Percentiles rank a stretch among this genome's conserved stretches.
Conservation (phyloP, 2,797 vertebrate genomes). For the Nannoperca obscura region DNA sequence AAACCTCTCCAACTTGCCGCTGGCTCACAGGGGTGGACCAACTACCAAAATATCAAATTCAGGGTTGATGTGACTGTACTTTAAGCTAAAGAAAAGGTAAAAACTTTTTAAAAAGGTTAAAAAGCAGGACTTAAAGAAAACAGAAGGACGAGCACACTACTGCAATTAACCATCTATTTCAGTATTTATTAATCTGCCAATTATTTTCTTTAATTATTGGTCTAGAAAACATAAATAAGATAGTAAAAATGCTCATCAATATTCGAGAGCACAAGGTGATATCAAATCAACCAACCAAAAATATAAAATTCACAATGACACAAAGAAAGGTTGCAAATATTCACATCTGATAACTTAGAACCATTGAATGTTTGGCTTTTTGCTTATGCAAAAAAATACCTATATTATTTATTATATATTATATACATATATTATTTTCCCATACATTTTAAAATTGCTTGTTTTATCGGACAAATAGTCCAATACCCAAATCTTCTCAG, state of each 20-base stretch:
- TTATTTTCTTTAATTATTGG: neutral
- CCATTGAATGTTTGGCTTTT: neutral
- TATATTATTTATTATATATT: no score
- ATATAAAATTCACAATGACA: neutral
- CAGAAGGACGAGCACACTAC: neutral
- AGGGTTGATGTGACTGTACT: neutral
- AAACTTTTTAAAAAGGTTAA: no score
- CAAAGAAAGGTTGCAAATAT: neutral
- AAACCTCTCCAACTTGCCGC: conserved; percentile 36
- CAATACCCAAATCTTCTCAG: neutral
- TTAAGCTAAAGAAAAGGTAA: no score
- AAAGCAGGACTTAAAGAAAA: conserved; percentile 1
- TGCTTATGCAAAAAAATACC: no score
- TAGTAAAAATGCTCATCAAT: neutral
- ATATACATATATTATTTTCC: no score
- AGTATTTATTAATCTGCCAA: neutral
- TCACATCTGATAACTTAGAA: neutral
- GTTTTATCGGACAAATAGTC: neutral
- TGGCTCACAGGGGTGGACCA: neutral
- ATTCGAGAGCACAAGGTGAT: neutral
- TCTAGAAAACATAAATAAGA: neutral
- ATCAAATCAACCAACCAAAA: neutral
- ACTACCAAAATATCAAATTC: conserved; percentile 15
- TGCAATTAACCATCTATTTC: neutral
- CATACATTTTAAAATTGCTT: neutral